Percentiles rank a stretch among this genome's conserved stretches.
These are phyloP conservation scores for Nomada flava DNA, from an alignment of 2,888 invertebrate species.

Conservation along the genomic window DNA sequence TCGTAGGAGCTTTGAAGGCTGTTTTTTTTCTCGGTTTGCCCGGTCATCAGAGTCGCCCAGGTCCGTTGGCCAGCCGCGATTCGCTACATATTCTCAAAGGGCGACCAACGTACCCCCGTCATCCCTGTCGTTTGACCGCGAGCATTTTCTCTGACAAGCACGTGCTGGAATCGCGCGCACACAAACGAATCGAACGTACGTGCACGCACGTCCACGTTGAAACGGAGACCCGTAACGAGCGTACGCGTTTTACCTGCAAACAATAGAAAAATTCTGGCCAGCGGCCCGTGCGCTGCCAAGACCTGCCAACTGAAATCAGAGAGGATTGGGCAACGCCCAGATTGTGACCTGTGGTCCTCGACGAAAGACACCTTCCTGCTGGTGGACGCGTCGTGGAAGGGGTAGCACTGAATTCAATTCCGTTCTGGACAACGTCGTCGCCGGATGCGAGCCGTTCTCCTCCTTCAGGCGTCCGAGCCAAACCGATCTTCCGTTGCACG, in stretches of 20 bases:
- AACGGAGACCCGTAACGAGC: conserved; percentile 76
- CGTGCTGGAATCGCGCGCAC: conserved; percentile 48
- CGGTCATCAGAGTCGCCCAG: conserved; percentile 69
- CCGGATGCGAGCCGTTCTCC: conserved; percentile 54
- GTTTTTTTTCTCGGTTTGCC: conserved; percentile 40
- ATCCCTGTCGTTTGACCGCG: conserved; percentile 68
- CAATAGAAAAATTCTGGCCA: conserved; percentile 72
- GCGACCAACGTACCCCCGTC: conserved; percentile 65
- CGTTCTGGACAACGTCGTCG: conserved; percentile 61
- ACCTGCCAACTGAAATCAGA: conserved; percentile 80
- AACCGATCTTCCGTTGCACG: conserved; percentile 28
- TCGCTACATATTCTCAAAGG: conserved; percentile 77
- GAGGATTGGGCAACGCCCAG: conserved; percentile 81
- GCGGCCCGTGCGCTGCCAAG: conserved; percentile 69
- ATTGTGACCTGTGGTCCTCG: conserved; percentile 76
- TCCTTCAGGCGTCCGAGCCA: conserved; percentile 34
- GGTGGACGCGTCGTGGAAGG: conserved; percentile 65
- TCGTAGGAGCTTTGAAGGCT: conserved; percentile 52
- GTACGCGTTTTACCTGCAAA: conserved; percentile 74
- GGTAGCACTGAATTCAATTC: conserved; percentile 70
- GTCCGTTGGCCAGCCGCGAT: conserved; percentile 71
- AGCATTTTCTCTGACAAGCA: conserved; percentile 54
- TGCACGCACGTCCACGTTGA: conserved; percentile 46
- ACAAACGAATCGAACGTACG: background rate
- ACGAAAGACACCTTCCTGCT: conserved; percentile 69